Evolutionary conservation across 1,140 invertebrate species (phyloP), one percentile per base, ranked within the genome.

Genomic region (Heliconius eleuchia): DNA sequence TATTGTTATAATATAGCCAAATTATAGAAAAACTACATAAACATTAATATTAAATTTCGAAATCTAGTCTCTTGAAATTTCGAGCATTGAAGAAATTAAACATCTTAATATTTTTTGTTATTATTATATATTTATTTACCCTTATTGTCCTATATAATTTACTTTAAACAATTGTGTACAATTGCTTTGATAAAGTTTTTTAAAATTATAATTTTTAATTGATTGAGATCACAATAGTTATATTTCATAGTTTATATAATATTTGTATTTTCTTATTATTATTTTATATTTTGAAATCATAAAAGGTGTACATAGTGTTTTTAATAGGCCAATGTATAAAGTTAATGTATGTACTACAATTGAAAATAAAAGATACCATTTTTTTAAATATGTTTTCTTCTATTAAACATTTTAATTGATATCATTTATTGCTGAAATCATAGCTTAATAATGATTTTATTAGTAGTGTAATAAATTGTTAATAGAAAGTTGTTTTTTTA

Each of bases 391-490:
- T 60, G n/a, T 66, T 66, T 66, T 66, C 60, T 66, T 30, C 13
- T 27, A 60, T 60, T 60, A 60, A 60, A 60, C 57, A 13, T 66
- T 66, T 30, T 5, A 6, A 66, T 66, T 27, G n/a, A 66, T 30
- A 23, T 66, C 60, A 66, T 66, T 30, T 66, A 27, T 66, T 30
- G 23, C 60, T 66, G 23, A 66, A 16, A 66, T 66, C 60, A 66
- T 66, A 66, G 60, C 27, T 27, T 66, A 30, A 30, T 30, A 66
- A 66, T 66, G 60, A 66, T 66, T 66, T 66, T 66, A 66, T 66
- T 66, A 27, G 60, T 66, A 66, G 60, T 66, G n/a, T 66, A 66
- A 66, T 66, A 66, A 66, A 66, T 66, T 66, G 60, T 66, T 66
- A 66, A 66, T 66, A 66, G 27, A 66, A 27, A 27, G 9, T 30